phyloP scores from a whole-genome alignment of 2,113 vertebrate genomes.

The Circaetus gallicus region DNA sequence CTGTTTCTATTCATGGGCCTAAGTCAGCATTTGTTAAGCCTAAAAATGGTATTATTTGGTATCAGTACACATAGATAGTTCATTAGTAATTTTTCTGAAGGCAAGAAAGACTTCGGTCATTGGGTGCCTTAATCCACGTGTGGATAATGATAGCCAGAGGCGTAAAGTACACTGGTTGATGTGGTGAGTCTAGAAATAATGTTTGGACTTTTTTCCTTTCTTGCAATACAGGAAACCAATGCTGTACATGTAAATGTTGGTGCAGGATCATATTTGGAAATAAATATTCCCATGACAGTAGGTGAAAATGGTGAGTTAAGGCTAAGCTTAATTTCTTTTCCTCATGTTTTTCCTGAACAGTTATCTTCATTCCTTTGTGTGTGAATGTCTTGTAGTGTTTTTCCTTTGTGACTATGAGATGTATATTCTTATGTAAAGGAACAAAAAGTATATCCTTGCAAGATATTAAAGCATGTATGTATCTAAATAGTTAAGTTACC shows the following conservation, averaged over 20 bases:
- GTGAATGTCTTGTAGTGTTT: not conserved
- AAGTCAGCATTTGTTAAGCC: not conserved
- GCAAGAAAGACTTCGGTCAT: not conserved
- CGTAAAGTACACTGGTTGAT: not conserved
- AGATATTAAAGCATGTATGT: accelerated
- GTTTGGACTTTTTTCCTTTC: not conserved
- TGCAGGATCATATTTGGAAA: conserved; percentile 97
- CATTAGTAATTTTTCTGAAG: not conserved
- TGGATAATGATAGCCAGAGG: not conserved
- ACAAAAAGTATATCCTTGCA: not conserved
- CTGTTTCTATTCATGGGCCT: not conserved
- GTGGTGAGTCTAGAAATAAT: not conserved
- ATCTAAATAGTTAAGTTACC: not conserved
- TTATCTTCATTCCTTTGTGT: not conserved
- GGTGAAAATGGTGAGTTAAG: conserved; percentile 85
- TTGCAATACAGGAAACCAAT: conserved; percentile 88
- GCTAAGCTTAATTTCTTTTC: not conserved
- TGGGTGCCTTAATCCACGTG: not conserved
- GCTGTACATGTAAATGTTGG: conserved; percentile 99
- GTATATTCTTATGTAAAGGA: not conserved
- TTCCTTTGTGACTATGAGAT: not conserved
- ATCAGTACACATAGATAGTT: not conserved
- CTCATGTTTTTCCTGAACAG: not conserved
- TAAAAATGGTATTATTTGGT: not conserved
- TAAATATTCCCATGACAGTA: conserved; percentile 98